phyloP scores from a whole-genome alignment of 2,888 invertebrate species.

The Idaea biselata region DNA sequence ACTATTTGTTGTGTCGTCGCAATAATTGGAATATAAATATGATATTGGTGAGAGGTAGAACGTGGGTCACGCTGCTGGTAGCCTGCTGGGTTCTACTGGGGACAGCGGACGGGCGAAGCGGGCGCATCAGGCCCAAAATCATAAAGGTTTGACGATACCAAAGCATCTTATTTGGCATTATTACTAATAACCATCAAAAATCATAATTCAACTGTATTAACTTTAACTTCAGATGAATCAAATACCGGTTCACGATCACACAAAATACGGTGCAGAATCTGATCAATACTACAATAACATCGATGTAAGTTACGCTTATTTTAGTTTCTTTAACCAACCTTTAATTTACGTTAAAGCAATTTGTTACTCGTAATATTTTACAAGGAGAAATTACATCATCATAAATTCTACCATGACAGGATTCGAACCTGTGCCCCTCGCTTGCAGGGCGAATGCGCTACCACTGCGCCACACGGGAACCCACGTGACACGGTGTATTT shows the following conservation, averaged over 20 bases:
- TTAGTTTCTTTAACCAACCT: slow-evolving; percentile 1
- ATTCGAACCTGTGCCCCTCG: too few relatives aligned
- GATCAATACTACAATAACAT: slow-evolving; percentile 95
- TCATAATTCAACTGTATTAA: not conserved
- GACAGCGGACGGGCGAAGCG: slow-evolving; percentile 81
- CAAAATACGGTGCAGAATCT: slow-evolving; percentile 93
- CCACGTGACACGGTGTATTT: too few relatives aligned
- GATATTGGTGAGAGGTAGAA: slow-evolving; percentile 46
- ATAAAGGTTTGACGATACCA: slow-evolving; percentile 80
- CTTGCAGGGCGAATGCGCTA: too few relatives aligned
- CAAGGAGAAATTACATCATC: too few relatives aligned
- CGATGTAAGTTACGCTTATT: slow-evolving; percentile 81
- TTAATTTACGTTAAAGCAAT: slow-evolving; percentile 9
- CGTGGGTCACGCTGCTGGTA: slow-evolving; percentile 44
- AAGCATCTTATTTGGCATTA: not conserved
- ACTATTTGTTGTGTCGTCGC: slow-evolving; percentile 1
- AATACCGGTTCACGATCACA: slow-evolving; percentile 86
- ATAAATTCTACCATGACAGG: too few relatives aligned
- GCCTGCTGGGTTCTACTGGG: slow-evolving; percentile 46
- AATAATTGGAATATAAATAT: slow-evolving; percentile 36
- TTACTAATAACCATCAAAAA: not conserved
- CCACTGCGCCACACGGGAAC: too few relatives aligned
- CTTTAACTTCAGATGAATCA: slow-evolving; percentile 84
- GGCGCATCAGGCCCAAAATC: slow-evolving; percentile 85
- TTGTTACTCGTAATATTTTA: not conserved